Evolutionary conservation across 1,140 invertebrate species (phyloP), one percentile per base, ranked within the genome.

Genomic region (Telenomus remus): DNA sequence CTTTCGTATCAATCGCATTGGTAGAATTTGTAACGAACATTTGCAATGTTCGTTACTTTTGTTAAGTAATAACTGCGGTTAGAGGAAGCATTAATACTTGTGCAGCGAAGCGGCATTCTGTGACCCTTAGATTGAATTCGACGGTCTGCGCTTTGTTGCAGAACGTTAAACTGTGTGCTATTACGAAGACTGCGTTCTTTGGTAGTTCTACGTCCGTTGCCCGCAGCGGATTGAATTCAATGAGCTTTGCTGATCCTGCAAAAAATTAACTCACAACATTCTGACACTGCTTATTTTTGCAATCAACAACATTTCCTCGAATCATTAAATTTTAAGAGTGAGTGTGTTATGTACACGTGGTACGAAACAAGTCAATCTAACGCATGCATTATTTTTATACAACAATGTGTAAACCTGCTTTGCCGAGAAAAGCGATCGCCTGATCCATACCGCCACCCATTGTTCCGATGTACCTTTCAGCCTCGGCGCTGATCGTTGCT

Each of bases 391-490:
- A n/a, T 4, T 11, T 11, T 8, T 16, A 39, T 39, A 39, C 3
- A 9, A 44, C 12, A 13, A 44, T 13, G 13, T 13, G 3, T 53
- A 5, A 85, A 91, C 96, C 96, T 86, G 92, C 87, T 82, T 94
- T 92, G 1, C 95, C 97, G 13, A 99, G 90, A 87, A 99, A 96
- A 50, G 96, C 96, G 80, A 99, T 99, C 0, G 98, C 97, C 89
- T 99, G 98, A 87, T 99, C 98, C 98, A 99, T 99, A 72, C 98
- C 98, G 39, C 98, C 98, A 27, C 98, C 97, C 88, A 97, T 92
- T 7, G 95, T 97, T 11, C 98, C 98, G 79, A 99, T 97, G 77
- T 96, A 96, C 71, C 93, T 90, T 89, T 99, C 98, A 83, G 94
- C 93, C 74, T 89, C 89, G 0, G 97, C 96, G 88, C 97, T 97